Base-by-base conservation (phyloP, 2,888 invertebrate genomes). In the Lycia hirtaria region DNA sequence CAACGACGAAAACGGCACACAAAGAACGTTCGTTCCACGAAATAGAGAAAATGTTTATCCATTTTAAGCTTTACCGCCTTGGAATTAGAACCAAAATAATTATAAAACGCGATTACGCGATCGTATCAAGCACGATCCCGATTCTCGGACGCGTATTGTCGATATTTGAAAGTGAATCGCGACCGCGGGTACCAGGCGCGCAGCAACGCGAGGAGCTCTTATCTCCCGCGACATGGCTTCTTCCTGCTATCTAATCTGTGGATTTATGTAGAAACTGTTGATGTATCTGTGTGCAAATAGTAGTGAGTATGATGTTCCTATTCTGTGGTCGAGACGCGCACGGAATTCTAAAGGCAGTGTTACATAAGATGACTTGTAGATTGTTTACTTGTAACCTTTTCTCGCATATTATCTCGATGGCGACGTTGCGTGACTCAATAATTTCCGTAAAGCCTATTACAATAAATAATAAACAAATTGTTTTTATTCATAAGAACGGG, bases 121-220 rank as follows among this genome's bases (percentile, higher is more conserved):
- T 51, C 53, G 55, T 47, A 52, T 49, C 56, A 54, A 66, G 60
- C 65, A 64, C 26, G 41, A 65, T 65, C 65, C 38, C 38, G 28
- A 63, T 60, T 49, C 60, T 57, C 44, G 43, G 43, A 53, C 65
- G 71, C 69, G 71, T 75, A 72, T 70, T 69, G 68, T 70, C 65
- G 74, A 84, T 47, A 47, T 84, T 84, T 84, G 83, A 83, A 84
- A 83, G 83, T 82, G 80, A 80, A 74, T 73, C 71, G 77, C 76
- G 80, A 78, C 70, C 73, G 70, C 52, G 47, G 68, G 71, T 80
- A 83, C 83, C 62, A 84, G 73, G 83, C 76, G 71, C 64, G 47
- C 78, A 84, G 75, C 64, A 61, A 61, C 56, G 65, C 43, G 61
- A 73, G 69, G 73, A 75, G 75, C 50, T 53, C 40, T 45, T 50